A percentile compares a stretch with the other conserved stretches of the same genome.
Evolutionary conservation across 64 coral and sea anemone genomes (phyloP).

Genomic region (Orbicella faveolata): DNA sequence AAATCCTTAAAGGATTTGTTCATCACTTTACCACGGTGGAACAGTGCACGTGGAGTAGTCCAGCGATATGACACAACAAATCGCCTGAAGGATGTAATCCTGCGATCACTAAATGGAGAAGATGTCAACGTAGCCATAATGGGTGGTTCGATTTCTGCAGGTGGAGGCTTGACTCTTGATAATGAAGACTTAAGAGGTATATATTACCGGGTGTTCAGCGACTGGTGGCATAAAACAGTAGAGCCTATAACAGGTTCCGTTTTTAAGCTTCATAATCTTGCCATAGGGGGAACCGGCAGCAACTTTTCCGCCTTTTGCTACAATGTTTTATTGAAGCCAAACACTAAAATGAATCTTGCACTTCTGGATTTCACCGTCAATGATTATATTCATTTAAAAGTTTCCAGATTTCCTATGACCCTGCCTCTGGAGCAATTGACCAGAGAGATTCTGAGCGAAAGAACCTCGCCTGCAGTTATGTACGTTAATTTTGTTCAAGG

Average conservation of each 20-base stretch:
- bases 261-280: not conserved
- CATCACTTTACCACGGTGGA: not conserved
- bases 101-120: conserved; percentile 5
- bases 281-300: conserved; percentile 17
- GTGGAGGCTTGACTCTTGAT: not conserved
- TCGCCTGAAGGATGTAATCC: not conserved
- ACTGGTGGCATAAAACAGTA: not conserved
- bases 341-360: not conserved
- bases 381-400: conserved; percentile 15
- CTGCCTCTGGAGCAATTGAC: conserved; percentile 14
- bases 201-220: not conserved
- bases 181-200: not conserved
- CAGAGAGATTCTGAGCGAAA: conserved; percentile 10
- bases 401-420: conserved; percentile 19
- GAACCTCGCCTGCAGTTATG: not conserved
- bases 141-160: conserved; percentile 32
- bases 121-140: not conserved
- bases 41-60: not conserved
- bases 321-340: not conserved
- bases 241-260: not conserved
- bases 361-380: conserved; percentile 40
- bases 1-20: not conserved
- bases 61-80: not conserved
- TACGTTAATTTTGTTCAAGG: conserved; percentile 32
- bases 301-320: conserved; percentile 40